Conservation (phyloP, 1,140 invertebrate genomes). For the Apolygus lucorum region DNA sequence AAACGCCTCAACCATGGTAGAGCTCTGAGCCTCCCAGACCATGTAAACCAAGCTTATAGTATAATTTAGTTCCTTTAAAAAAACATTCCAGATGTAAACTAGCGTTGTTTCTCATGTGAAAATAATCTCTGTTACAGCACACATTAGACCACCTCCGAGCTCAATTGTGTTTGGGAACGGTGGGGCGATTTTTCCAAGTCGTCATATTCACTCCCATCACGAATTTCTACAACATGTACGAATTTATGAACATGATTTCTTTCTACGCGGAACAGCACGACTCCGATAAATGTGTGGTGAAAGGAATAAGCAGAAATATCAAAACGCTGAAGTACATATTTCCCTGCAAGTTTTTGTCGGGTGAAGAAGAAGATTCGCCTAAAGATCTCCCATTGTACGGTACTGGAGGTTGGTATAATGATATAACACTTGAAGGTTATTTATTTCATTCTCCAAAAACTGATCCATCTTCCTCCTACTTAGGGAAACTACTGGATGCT, state of each 20-base stretch:
- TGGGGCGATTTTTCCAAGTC: constrained; percentile 57
- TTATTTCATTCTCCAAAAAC: no score
- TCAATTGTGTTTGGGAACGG: constrained; percentile 58
- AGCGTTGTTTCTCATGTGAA: no score
- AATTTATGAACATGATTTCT: constrained; percentile 72
- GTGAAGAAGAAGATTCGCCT: constrained; percentile 44
- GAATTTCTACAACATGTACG: constrained; percentile 75
- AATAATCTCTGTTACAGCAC: no score
- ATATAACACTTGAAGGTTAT: no score
- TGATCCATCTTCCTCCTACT: no score
- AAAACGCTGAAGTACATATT: constrained; percentile 60
- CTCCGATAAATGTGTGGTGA: constrained; percentile 36
- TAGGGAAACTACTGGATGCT: constrained; percentile 52
- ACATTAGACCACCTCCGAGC: constrained; percentile 65
- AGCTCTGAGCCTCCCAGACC: no score
- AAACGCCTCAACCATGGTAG: no score
- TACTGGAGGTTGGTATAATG: constrained; percentile 57
- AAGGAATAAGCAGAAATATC: constrained; percentile 50
- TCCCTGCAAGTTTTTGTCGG: constrained; percentile 60
- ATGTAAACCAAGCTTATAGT: no score
- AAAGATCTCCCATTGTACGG: constrained; percentile 52
- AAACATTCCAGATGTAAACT: no score
- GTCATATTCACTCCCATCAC: constrained; percentile 63
- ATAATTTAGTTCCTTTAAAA: no score
- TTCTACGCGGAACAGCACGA: constrained; percentile 54